These are phyloP conservation scores for Hypsibius dujardini DNA, from an alignment of 1,140 invertebrate genomes.

Conservation along the genomic window DNA sequence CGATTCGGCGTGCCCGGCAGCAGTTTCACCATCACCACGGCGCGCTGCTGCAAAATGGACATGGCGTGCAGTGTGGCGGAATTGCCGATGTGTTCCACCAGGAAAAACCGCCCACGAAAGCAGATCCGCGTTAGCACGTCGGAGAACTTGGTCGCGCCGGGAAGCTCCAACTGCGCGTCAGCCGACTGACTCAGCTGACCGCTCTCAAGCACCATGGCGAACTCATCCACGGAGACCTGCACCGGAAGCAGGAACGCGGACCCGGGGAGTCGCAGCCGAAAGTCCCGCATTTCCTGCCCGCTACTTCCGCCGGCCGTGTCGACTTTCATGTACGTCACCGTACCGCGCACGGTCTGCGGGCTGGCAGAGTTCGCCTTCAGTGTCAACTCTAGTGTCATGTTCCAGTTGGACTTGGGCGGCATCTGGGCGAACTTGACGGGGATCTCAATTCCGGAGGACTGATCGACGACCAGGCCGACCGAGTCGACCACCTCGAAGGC, in stretches of 20 bases:
- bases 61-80: conserved; percentile 48
- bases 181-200: conserved; percentile 39
- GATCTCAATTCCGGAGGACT: neutral
- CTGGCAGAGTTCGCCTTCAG: neutral
- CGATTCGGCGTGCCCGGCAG: neutral
- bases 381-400: neutral
- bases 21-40: neutral
- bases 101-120: conserved; percentile 36
- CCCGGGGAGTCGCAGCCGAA: conserved; percentile 41
- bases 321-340: conserved; percentile 16
- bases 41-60: conserved; percentile 31
- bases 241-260: conserved; percentile 40
- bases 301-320: conserved; percentile 33
- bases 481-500: conserved; percentile 9
- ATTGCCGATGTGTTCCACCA: conserved; percentile 46
- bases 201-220: conserved; percentile 42
- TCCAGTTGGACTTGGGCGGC: conserved; percentile 6
- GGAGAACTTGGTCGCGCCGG: conserved; percentile 31
- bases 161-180: conserved; percentile 29
- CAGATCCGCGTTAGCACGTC: conserved; percentile 33
- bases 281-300: conserved; percentile 46
- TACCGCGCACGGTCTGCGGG: neutral
- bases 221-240: conserved; percentile 35
- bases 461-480: conserved; percentile 16
- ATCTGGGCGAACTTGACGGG: conserved; percentile 16